Base-by-base conservation (phyloP, 1,140 invertebrate species). In the Patella vulgata region DNA sequence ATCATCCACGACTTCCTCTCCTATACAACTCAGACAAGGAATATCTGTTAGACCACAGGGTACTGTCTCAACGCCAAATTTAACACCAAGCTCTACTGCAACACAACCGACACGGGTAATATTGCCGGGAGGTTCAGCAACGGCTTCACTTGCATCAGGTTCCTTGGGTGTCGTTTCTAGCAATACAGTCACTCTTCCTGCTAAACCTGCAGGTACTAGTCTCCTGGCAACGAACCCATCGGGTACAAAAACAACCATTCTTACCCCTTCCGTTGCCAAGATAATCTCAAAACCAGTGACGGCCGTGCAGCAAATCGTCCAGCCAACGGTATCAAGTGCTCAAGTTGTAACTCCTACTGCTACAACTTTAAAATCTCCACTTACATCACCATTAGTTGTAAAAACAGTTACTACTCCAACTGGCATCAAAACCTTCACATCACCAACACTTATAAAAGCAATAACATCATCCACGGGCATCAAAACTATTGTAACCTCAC, bases 181-280 rank as follows among this genome's bases (percentile, higher is more conserved):
- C 6, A 61, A 60, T 5, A 62, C 63, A 17, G 68, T 66, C 47
- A 74, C 66, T 30, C 70, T 66, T 39, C 74, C 71, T 68, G 31
- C 63, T 69, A 55, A 58, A 63, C 42, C 62, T 64, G 33, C 59
- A 60, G 36, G 69, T 60, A 63, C 64, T 65, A 27, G 43, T 21
- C 28, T 53, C 1, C 19, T 30, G 3, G n/a, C 57, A 59, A 25
- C 28, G 33, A 25, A 14, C 11, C 27, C 27, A 31, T 58, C 43
- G 30, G 52, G 39, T 43, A 54, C 23, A 48, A 36, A 36, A 36
- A 8, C 33, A 8, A 25, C 59, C 17, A 30, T 66, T 17, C 17
- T 44, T 30, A 54, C 50, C 48, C 50, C 63, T 0, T 30, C 63
- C 1, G 36, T 52, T 19, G 63, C 50, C 28, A 36, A 36, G 33